These are phyloP conservation scores for Thripadectes ignobilis DNA, from an alignment of 2,797 vertebrate genomes.

Conservation along the genomic window DNA sequence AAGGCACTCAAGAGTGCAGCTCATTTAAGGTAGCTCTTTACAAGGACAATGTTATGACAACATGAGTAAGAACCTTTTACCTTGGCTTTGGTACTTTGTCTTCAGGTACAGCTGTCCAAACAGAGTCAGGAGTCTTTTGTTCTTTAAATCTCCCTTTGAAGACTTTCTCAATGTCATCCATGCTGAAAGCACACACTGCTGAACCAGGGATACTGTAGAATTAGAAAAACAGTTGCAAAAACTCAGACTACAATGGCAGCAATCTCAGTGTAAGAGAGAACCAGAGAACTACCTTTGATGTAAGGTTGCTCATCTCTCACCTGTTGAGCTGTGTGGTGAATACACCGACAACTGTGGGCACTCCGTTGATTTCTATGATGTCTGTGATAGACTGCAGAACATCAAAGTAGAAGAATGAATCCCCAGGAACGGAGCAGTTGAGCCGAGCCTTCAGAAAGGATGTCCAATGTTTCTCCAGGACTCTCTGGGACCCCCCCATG, in stretches of 20 bases:
- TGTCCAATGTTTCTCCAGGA: conserved; percentile 98
- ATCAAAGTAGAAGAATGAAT: conserved; percentile 99
- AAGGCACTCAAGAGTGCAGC: neutral
- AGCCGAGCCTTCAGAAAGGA: conserved; percentile 96
- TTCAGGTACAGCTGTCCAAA: conserved; percentile 96
- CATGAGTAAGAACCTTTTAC: conserved; percentile 73
- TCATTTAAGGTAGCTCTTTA: conserved; percentile 10
- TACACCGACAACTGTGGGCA: conserved; percentile 90
- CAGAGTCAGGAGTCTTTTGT: conserved; percentile 95
- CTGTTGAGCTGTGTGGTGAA: conserved; percentile 99
- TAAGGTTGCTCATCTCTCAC: conserved; percentile 74
- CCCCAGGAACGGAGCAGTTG: conserved; percentile 96
- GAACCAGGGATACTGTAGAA: conserved; percentile 92
- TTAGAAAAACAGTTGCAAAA: neutral
- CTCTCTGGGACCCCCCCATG: conserved; percentile 94
- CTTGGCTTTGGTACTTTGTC: conserved; percentile 95
- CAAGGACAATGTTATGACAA: neutral
- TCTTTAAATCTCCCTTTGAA: conserved; percentile 98
- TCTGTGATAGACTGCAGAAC: conserved; percentile 96
- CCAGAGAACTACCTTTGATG: neutral
- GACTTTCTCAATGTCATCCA: conserved; percentile 94
- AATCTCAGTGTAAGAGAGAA: neutral
- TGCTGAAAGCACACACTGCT: conserved; percentile 97
- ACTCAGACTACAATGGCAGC: neutral
- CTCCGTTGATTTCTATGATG: conserved; percentile 91